Conservation (phyloP, 2,797 vertebrate genomes). For the Pangasius mekongensis region DNA sequence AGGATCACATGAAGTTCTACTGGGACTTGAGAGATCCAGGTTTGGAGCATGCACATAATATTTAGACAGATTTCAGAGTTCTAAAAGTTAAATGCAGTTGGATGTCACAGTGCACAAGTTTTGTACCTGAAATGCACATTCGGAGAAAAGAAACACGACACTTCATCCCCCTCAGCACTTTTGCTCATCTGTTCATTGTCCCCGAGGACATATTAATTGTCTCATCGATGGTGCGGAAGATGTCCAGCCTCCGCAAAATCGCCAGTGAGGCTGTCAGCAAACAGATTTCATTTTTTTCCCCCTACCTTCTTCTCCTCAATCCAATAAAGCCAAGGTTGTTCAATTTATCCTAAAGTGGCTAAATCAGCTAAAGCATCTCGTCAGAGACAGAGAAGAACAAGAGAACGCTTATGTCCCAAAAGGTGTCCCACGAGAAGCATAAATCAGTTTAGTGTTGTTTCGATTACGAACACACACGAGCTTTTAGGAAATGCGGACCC, state of each 20-base stretch:
- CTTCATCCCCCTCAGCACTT: constrained; percentile 38
- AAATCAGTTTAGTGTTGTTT: constrained; percentile 71
- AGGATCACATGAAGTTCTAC: not conserved
- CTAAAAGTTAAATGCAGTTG: not conserved
- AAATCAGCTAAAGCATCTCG: constrained; percentile 17
- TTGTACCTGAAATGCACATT: constrained; percentile 11
- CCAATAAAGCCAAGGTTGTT: constrained; percentile 26
- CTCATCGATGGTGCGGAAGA: constrained; percentile 74
- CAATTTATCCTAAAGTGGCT: constrained; percentile 36
- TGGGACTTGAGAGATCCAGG: not conserved
- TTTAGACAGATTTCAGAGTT: constrained; percentile 1
- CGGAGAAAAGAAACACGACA: constrained; percentile 17
- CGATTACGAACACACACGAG: constrained; percentile 77
- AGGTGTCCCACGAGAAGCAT: constrained; percentile 68
- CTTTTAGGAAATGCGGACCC: constrained; percentile 68
- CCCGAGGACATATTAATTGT: constrained; percentile 78
- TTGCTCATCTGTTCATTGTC: constrained; percentile 56
- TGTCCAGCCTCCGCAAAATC: constrained; percentile 65
- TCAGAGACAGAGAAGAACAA: constrained; percentile 20
- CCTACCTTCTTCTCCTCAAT: not conserved
- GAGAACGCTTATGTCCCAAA: constrained; percentile 61
- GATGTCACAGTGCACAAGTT: not conserved
- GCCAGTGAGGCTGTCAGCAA: not conserved
- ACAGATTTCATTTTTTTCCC: not conserved
- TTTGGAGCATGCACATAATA: not conserved